phyloP scores from a whole-genome alignment of 2,888 invertebrate species.

The Meteorus colon region DNA sequence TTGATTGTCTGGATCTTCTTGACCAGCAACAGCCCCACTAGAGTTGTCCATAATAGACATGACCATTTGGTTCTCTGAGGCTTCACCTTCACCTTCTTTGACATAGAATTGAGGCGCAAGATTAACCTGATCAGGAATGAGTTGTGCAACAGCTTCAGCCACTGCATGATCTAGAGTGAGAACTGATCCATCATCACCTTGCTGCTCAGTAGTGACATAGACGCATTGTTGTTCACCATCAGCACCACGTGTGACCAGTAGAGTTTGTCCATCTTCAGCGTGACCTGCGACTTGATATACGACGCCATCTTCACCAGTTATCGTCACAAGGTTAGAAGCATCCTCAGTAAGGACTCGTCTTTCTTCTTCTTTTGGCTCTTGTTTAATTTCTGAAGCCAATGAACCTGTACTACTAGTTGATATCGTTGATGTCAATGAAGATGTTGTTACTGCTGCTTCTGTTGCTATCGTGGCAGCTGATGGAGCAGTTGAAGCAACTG shows the following conservation, averaged over 20 bases:
- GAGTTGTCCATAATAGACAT: constrained; percentile 73
- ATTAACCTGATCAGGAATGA: constrained; percentile 76
- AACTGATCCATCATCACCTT: constrained; percentile 76
- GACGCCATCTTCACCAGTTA: constrained; percentile 89
- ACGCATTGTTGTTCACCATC: constrained; percentile 85
- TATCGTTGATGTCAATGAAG: constrained; percentile 29
- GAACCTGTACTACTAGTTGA: constrained; percentile 47
- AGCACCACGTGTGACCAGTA: constrained; percentile 82
- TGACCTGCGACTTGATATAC: constrained; percentile 87
- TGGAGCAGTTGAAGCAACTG: constrained; percentile 40
- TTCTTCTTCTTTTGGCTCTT: constrained; percentile 78
- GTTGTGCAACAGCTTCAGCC: constrained; percentile 75
- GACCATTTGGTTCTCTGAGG: constrained; percentile 71
- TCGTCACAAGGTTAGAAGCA: constrained; percentile 81
- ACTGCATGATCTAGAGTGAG: constrained; percentile 76
- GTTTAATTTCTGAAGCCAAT: constrained; percentile 57
- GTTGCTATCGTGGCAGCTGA: constrained; percentile 34
- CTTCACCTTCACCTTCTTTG: constrained; percentile 69
- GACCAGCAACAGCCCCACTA: constrained; percentile 64
- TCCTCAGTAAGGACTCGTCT: constrained; percentile 71
- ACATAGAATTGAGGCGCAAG: constrained; percentile 71
- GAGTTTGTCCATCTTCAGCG: constrained; percentile 85
- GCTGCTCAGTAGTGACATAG: constrained; percentile 78
- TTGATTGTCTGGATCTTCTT: constrained; percentile 74
- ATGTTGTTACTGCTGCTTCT: constrained; percentile 32